phyloP scores from a whole-genome alignment of 2,888 invertebrate species.

The Brachycybe producta region DNA sequence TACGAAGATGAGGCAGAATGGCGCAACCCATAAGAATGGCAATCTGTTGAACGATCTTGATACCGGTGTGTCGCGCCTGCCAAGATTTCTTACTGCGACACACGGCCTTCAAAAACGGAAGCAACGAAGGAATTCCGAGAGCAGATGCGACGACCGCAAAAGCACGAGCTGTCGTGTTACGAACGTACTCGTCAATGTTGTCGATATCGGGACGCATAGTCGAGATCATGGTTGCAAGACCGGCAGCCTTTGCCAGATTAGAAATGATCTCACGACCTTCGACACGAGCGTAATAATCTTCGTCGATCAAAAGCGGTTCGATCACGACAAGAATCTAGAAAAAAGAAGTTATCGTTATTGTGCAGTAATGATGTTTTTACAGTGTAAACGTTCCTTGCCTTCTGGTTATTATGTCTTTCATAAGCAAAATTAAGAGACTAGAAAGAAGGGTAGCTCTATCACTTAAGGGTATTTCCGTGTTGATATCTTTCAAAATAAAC shows the following conservation, averaged over 20 bases:
- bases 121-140: slow-evolving; percentile 87
- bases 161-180: slow-evolving; percentile 97
- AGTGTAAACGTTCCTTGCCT: background rate
- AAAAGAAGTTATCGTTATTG: slow-evolving; percentile 30
- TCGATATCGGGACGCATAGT: slow-evolving; percentile 99
- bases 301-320: slow-evolving; percentile 95
- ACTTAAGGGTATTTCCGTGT: no score
- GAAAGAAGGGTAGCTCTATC: no score
- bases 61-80: slow-evolving; percentile 96
- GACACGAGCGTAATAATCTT: slow-evolving; percentile 99
- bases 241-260: slow-evolving; percentile 97
- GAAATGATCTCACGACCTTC: slow-evolving; percentile 99
- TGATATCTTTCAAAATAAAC: no score
- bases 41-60: slow-evolving; percentile 99
- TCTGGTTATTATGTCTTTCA: no score
- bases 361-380: background rate
- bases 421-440: no score
- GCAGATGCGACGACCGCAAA: slow-evolving; percentile 99
- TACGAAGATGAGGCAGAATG: slow-evolving; percentile 93
- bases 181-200: slow-evolving; percentile 97
- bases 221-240: slow-evolving; percentile 98
- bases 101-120: slow-evolving; percentile 97
- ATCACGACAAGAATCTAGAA: slow-evolving; percentile 98
- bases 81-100: slow-evolving; percentile 99
- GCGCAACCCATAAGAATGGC: slow-evolving; percentile 99